Evolutionary conservation across 2,113 vertebrate species (phyloP).

Genomic region (Coryphaenoides rupestris): DNA sequence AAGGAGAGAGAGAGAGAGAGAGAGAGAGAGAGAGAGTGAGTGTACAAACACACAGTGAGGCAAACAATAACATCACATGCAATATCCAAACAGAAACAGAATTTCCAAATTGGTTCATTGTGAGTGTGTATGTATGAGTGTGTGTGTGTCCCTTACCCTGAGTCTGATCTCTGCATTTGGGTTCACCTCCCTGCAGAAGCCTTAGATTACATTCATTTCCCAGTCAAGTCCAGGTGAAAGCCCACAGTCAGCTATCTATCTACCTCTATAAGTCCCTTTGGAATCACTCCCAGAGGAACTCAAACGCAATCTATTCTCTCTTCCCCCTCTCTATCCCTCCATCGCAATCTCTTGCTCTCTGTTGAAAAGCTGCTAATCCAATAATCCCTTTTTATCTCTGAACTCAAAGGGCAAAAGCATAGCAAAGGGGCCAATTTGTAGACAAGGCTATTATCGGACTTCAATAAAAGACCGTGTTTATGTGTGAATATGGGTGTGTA

Average conservation of each 20-base stretch:
- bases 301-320: not conserved
- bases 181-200: too few relatives aligned
- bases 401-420: conserved; percentile 54
- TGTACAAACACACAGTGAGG: not conserved
- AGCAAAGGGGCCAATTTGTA: conserved; percentile 69
- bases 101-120: too few relatives aligned
- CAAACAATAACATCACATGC: too few relatives aligned
- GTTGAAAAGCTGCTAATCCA: conserved; percentile 49
- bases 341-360: conserved; percentile 5
- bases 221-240: conserved; percentile 7
- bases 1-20: too few relatives aligned
- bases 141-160: too few relatives aligned
- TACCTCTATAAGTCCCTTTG: not conserved
- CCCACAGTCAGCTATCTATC: not conserved
- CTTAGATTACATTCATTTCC: not conserved
- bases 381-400: conserved; percentile 64
- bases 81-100: too few relatives aligned
- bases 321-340: conserved; percentile 12
- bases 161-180: too few relatives aligned
- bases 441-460: conserved; percentile 50
- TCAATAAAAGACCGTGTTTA: conserved; percentile 14
- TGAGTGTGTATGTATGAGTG: too few relatives aligned
- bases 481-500: not conserved
- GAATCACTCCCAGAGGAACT: not conserved
- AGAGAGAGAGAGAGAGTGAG: too few relatives aligned